Percentiles rank a stretch among this genome's conserved stretches.
These are phyloP conservation scores for Drosophila ezoana DNA, from an alignment of 2,888 invertebrate species.

Conservation along the genomic window DNA sequence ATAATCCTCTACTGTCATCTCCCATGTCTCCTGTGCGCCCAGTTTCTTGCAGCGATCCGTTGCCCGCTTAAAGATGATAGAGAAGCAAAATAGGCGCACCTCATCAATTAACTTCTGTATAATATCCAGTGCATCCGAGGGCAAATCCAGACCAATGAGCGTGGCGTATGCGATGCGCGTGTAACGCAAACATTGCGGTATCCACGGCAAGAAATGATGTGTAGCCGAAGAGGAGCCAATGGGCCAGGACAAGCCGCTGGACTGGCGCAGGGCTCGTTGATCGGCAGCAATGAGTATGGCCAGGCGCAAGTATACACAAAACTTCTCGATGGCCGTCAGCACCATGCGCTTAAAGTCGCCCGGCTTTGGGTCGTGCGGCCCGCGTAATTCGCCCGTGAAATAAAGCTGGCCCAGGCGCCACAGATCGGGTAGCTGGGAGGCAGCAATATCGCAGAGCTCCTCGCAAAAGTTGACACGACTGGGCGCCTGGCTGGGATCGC, in stretches of 20 bases:
- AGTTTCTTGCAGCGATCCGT: constrained; percentile 91
- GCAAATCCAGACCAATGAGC: constrained; percentile 93
- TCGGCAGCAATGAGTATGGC: constrained; percentile 90
- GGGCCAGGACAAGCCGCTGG: constrained; percentile 83
- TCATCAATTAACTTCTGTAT: constrained; percentile 94
- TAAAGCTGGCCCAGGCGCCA: constrained; percentile 98
- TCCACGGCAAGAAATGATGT: constrained; percentile 88
- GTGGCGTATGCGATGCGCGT: constrained; percentile 92
- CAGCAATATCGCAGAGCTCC: constrained; percentile 90
- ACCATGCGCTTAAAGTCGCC: constrained; percentile 93
- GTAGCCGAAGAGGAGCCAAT: constrained; percentile 86
- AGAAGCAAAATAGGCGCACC: constrained; percentile 93
- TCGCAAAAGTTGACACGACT: constrained; percentile 91
- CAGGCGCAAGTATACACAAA: constrained; percentile 90
- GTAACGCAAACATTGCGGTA: constrained; percentile 92
- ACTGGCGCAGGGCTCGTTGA: constrained; percentile 83
- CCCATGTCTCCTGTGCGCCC: constrained; percentile 93
- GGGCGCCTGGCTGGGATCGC: constrained; percentile 85
- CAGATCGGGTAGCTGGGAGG: constrained; percentile 93
- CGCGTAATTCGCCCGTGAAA: constrained; percentile 94
- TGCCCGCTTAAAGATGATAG: constrained; percentile 93
- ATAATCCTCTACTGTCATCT: constrained; percentile 92
- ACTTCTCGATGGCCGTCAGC: constrained; percentile 90
- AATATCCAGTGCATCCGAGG: constrained; percentile 93
- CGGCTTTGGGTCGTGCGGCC: constrained; percentile 91